phyloP scores from a whole-genome alignment of 2,113 vertebrate species.

The Narcine bancroftii region DNA sequence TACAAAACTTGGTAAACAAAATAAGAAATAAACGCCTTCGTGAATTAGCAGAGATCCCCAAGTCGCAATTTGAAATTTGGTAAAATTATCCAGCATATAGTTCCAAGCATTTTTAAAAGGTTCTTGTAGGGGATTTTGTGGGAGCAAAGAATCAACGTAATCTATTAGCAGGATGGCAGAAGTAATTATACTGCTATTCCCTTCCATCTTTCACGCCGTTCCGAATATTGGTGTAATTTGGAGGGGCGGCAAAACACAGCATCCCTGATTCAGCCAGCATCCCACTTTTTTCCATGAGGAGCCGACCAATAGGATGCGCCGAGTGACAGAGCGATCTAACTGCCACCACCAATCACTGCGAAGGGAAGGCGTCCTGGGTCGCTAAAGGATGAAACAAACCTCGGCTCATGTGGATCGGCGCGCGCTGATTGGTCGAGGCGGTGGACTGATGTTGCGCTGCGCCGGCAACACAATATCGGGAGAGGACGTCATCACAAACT shows the following conservation, averaged over 20 bases:
- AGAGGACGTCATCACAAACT: not conserved
- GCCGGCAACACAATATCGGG: not conserved
- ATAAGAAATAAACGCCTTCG: slow-evolving; percentile 77
- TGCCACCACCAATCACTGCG: not conserved
- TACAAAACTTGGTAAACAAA: slow-evolving; percentile 83
- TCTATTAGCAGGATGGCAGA: slow-evolving; percentile 82
- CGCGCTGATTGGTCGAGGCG: not conserved
- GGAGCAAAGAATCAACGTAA: slow-evolving; percentile 78
- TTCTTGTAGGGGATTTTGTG: slow-evolving; percentile 81
- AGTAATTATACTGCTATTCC: slow-evolving; percentile 62
- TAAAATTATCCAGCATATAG: slow-evolving; percentile 88
- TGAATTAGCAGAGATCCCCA: slow-evolving; percentile 93
- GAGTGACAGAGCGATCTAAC: not conserved
- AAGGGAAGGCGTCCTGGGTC: not conserved
- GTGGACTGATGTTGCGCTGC: slow-evolving; percentile 32
- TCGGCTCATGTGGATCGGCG: not conserved
- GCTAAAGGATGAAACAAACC: not conserved
- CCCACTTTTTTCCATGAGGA: not conserved
- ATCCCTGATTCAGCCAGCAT: not conserved
- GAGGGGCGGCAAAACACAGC: not conserved
- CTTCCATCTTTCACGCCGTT: slow-evolving; percentile 48
- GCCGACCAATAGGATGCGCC: not conserved
- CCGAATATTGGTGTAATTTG: not conserved
- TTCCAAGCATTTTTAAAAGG: slow-evolving; percentile 79
- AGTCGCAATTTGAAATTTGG: slow-evolving; percentile 93